A percentile compares a stretch with the other conserved stretches of the same genome.
Conservation (phyloP, 2,888 invertebrate genomes). For the Drosophila fungiperda region DNA sequence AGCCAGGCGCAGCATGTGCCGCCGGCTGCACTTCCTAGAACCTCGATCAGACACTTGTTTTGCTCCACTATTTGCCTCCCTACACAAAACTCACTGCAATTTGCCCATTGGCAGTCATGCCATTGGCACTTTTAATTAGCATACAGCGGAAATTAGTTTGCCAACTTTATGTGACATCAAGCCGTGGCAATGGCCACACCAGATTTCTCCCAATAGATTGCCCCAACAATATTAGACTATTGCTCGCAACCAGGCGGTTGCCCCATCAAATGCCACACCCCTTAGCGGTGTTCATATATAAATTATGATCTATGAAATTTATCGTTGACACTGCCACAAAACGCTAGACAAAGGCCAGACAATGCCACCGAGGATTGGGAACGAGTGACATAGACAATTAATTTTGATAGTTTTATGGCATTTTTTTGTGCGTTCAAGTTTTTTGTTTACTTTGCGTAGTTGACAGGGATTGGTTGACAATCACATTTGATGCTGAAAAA, state of each 20-base stretch:
- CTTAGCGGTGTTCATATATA: constrained; percentile 55
- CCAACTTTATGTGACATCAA: constrained; percentile 57
- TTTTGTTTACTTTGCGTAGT: constrained; percentile 11
- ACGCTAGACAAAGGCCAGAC: constrained; percentile 37
- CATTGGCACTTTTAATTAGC: constrained; percentile 75
- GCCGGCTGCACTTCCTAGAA: constrained; percentile 69
- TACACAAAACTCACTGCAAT: constrained; percentile 49
- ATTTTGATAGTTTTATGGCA: constrained; percentile 68
- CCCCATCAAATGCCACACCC: constrained; percentile 28
- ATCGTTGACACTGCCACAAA: constrained; percentile 66
- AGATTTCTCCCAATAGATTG: constrained; percentile 12
- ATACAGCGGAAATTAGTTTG: constrained; percentile 73
- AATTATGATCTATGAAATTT: constrained; percentile 69
- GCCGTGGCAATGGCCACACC: constrained; percentile 28
- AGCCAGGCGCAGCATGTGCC: constrained; percentile 69
- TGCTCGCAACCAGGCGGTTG: neutral
- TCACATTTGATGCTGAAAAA: neutral
- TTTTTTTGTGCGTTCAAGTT: constrained; percentile 31
- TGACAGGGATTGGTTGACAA: constrained; percentile 2
- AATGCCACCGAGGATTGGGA: neutral
- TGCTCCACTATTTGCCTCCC: constrained; percentile 18
- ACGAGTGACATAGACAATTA: constrained; percentile 60
- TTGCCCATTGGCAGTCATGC: constrained; percentile 64
- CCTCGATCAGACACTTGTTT: constrained; percentile 51
- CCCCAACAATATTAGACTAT: constrained; percentile 1